Evolutionary conservation across 2,888 invertebrate species (phyloP).

Genomic region (Trachelus tabidus): DNA sequence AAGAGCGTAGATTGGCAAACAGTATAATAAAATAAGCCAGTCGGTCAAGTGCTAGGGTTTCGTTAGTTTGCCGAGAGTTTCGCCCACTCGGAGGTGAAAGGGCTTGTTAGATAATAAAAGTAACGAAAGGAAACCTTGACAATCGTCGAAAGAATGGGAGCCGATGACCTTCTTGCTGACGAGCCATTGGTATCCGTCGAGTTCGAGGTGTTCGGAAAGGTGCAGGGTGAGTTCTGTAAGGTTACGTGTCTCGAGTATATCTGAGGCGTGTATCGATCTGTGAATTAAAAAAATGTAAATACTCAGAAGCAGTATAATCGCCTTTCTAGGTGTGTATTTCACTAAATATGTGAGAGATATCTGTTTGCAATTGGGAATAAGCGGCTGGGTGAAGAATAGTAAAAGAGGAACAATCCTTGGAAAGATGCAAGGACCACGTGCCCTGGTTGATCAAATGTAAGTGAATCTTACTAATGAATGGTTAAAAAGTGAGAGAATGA

Average conservation of each 20-base stretch:
- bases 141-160: conserved; percentile 66
- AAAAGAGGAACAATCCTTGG: conserved; percentile 89
- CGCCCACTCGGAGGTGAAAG: background rate
- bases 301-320: background rate
- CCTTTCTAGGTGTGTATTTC: conserved; percentile 80
- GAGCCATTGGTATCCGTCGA: conserved; percentile 82
- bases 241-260: background rate
- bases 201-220: conserved; percentile 91
- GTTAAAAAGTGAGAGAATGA: background rate
- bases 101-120: conserved; percentile 2
- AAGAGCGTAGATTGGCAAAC: conserved; percentile 30
- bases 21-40: background rate
- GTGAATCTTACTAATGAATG: conserved; percentile 53
- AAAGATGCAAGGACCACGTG: conserved; percentile 86
- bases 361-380: conserved; percentile 78
- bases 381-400: conserved; percentile 94
- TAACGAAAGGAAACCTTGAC: conserved; percentile 7
- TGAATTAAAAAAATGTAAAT: background rate
- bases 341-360: conserved; percentile 89
- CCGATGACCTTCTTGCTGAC: conserved; percentile 66
- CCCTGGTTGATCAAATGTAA: conserved; percentile 86
- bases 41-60: background rate
- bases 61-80: background rate
- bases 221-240: conserved; percentile 77
- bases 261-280: background rate